phyloP scores from a whole-genome alignment of 2,888 invertebrate species.

The Bhutanitis thaidina region DNA sequence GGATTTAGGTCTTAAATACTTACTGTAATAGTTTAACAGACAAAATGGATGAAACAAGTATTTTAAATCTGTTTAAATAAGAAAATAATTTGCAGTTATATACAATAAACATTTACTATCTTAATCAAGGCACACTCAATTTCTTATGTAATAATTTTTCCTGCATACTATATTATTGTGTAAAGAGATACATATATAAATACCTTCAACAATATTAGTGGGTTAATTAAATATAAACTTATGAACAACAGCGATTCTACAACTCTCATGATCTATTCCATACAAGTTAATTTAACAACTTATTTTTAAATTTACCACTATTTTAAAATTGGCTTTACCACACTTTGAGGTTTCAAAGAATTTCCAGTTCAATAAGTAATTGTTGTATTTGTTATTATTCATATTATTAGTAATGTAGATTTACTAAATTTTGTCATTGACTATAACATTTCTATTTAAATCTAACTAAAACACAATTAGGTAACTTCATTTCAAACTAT shows the following conservation, averaged over 20 bases:
- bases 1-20: too few species aligned
- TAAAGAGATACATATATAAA: not conserved
- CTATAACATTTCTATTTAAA: not conserved
- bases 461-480: constrained; percentile 27
- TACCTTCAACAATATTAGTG: not conserved
- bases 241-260: too few species aligned
- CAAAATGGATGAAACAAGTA: not conserved
- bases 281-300: too few species aligned
- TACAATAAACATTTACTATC: constrained; percentile 16
- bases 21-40: too few species aligned
- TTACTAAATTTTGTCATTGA: not conserved
- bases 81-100: constrained; percentile 4
- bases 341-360: not conserved
- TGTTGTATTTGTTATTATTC: not conserved
- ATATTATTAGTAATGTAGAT: not conserved
- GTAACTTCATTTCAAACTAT: constrained; percentile 45
- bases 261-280: too few species aligned
- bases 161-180: not conserved
- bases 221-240: not conserved
- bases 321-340: not conserved
- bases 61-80: constrained; percentile 1
- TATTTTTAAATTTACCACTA: too few species aligned
- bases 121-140: constrained; percentile 19
- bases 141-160: constrained; percentile 15
- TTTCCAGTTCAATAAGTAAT: not conserved